Base-by-base conservation (phyloP, 2,113 vertebrate genomes). In the Corythornis vintsioides region DNA sequence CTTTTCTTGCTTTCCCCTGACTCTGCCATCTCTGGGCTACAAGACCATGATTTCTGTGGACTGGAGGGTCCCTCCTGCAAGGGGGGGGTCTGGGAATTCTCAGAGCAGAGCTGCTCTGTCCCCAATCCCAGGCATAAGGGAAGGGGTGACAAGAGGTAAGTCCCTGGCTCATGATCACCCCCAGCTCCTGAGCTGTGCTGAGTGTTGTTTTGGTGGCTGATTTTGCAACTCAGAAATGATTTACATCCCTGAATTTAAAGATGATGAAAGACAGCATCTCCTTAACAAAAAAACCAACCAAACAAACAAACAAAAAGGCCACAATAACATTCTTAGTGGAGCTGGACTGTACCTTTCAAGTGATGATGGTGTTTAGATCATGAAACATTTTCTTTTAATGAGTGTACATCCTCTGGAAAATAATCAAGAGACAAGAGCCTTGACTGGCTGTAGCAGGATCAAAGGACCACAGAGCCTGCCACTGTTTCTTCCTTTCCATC, bases 151-250 rank as follows among this genome's bases (percentile, higher is more conserved):
- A 65, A 25, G 70, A 63, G 31, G 9, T 43, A 5, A 35, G 15
- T 48, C 28, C 28, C 48, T 73, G 60, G 4, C 55, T 38, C 12
- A 1, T 35, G 73, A 33, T 6, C 33, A 33, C 6, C 13, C 25
- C 11, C 35, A 22, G 29, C 25, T 48, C 65, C 17, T 69, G 31
- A 38, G 35, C 56, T 88, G 2, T 65, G 42, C 59, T 17, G 6
- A 45, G 10, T 22, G 9, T 17, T 64, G 1, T 25, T 57, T 77
- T 70, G 65, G 35, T 69, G 56, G 5, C 25, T 74, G 52, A 65
- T 65, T 85, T 78, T 85, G 56, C 56, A 78, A 82, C 42, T 77
- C 47, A 56, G 65, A 78, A 92, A 42, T 10, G 20, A n/a, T 69
- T 92, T 42, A 18, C 15, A 45, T 82, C 56, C 26, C 2, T 57